Evolutionary conservation across 2,888 invertebrate species (phyloP), one percentile per base, ranked within the genome.

Genomic region (Odontocerum albicorne): DNA sequence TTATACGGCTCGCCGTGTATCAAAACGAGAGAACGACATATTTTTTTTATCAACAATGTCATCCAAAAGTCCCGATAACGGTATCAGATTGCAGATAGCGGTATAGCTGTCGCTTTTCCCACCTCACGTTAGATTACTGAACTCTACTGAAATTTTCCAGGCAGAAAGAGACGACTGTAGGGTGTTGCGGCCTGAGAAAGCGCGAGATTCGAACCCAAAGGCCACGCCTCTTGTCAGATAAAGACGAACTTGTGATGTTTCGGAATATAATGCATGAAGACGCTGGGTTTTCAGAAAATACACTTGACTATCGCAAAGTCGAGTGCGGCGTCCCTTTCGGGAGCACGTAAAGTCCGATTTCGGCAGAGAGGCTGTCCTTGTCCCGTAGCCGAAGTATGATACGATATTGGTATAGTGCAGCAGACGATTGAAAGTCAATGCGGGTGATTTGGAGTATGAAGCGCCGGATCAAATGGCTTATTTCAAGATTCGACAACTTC

Each of bases 221-320:
- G 50, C 56, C 55, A 52, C 60, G 51, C 60, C 49, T 35, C 32
- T 19, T 35, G 55, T 16, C 39, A 50, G 60, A 60, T 60, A 60
- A 55, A 58, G 50, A 58, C 49, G 58, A 55, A 43, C 58, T 22
- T 50, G 57, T 42, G 54, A 58, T 54, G 53, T 53, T 52, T 53
- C n/a, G 53, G 54, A 57, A 43, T 45, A 46, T 46, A 54, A 57
- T 54, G 54, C 57, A 54, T 31, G 54, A 53, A 57, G 54, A 57
- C 53, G 49, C 53, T 40, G 32, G 31, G 43, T 56, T 55, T 46
- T 36, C 20, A 36, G 42, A 47, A 53, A 57, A 57, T 53, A 57
- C 36, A 53, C 44, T 46, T 35, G 21, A 31, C 43, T 53, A 36
- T 17, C 20, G 44, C 38, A 20, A 54, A 53, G 44, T 49, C 40